Evolutionary conservation across 2,113 vertebrate genomes (phyloP).

Genomic region (Neogobius melanostomus): DNA sequence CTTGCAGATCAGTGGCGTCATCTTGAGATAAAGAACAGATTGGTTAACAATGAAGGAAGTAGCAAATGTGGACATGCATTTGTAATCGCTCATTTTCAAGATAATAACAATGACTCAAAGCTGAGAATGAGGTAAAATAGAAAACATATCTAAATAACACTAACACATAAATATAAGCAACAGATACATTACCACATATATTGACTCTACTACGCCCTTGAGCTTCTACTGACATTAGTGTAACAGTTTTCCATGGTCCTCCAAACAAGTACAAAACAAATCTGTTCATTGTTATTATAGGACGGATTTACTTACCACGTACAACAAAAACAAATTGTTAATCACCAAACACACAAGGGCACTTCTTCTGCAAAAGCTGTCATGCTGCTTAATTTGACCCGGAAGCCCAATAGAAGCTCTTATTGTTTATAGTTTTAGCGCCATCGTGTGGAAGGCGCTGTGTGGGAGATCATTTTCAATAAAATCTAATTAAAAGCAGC

Average conservation of each 20-base stretch:
- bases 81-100: too few species aligned
- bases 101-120: too few species aligned
- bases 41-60: too few species aligned
- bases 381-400: neutral
- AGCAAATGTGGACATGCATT: too few species aligned
- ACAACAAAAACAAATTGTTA: neutral
- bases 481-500: neutral
- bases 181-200: too few species aligned
- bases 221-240: too few species aligned
- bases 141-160: too few species aligned
- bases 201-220: too few species aligned
- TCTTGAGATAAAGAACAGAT: constrained; percentile 27
- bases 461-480: neutral
- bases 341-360: neutral
- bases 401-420: neutral
- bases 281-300: neutral
- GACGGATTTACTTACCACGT: neutral
- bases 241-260: too few species aligned
- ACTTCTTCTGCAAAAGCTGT: neutral
- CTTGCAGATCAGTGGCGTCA: constrained; percentile 27
- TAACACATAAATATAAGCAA: too few species aligned
- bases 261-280: too few species aligned
- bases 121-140: neutral
- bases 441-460: neutral
- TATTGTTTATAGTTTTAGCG: neutral